phyloP scores from a whole-genome alignment of 1,140 invertebrate species.

The Pachyrhynchus sulphureomaculatus region DNA sequence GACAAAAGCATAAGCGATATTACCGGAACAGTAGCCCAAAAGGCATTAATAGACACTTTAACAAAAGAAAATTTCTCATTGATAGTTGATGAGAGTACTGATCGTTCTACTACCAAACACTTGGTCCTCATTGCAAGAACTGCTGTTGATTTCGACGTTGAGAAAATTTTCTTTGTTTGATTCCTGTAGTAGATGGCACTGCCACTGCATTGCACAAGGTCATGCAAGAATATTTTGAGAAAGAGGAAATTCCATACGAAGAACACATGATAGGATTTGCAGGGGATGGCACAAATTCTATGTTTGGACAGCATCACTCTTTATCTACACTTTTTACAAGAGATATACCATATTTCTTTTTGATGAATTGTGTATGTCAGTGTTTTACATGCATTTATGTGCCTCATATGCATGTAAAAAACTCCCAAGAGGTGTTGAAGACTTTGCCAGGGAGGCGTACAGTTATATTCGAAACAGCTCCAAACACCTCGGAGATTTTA shows the following conservation, averaged over 20 bases:
- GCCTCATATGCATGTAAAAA: no score
- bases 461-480: no score
- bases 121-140: background rate
- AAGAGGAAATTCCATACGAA: conserved; percentile 47
- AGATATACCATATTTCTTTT: no score
- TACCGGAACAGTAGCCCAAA: no score
- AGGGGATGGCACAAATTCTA: conserved; percentile 47
- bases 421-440: no score
- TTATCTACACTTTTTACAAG: conserved; percentile 17
- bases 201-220: conserved; percentile 37
- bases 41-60: no score
- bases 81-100: background rate
- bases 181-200: conserved; percentile 40
- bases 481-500: no score
- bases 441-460: no score
- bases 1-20: no score
- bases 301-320: conserved; percentile 48
- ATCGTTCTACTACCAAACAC: background rate
- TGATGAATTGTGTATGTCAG: no score
- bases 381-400: no score
- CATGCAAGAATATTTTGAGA: conserved; percentile 40
- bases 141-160: background rate
- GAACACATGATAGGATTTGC: conserved; percentile 49
- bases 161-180: conserved; percentile 44
- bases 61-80: background rate